These are phyloP conservation scores for Halictus ligatus DNA, from an alignment of 2,888 invertebrate species.

Conservation along the genomic window DNA sequence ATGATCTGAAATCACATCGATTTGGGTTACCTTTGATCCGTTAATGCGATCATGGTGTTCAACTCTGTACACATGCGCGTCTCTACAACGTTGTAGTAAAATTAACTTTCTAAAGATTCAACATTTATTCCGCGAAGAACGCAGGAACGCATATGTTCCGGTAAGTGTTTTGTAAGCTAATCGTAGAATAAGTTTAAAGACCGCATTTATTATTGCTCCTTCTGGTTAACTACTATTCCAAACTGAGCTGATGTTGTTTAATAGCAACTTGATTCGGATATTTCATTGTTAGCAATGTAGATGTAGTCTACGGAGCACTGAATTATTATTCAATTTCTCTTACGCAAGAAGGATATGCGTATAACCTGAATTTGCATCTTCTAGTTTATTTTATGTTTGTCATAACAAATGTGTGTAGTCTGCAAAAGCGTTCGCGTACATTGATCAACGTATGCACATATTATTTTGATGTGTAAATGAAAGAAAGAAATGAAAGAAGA, in stretches of 20 bases:
- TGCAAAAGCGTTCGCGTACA: neutral
- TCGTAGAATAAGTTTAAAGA: neutral
- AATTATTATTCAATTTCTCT: neutral
- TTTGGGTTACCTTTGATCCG: neutral
- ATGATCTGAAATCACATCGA: conserved; percentile 44
- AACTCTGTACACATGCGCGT: neutral
- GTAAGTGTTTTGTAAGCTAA: neutral
- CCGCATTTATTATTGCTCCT: neutral
- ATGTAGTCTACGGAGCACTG: neutral
- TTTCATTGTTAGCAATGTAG: neutral
- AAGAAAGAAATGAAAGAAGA: no score
- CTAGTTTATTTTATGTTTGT: neutral
- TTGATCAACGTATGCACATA: neutral
- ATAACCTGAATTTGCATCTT: neutral
- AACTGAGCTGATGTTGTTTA: neutral
- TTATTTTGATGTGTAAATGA: neutral
- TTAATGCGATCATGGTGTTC: neutral
- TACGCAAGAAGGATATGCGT: neutral
- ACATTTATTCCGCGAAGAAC: neutral
- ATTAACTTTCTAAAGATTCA: neutral
- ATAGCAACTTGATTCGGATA: neutral
- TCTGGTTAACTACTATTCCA: neutral
- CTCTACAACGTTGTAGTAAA: neutral
- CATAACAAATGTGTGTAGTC: neutral
- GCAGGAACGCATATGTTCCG: neutral